Conservation (phyloP, 1,140 invertebrate species). For the Cherax destructor region DNA sequence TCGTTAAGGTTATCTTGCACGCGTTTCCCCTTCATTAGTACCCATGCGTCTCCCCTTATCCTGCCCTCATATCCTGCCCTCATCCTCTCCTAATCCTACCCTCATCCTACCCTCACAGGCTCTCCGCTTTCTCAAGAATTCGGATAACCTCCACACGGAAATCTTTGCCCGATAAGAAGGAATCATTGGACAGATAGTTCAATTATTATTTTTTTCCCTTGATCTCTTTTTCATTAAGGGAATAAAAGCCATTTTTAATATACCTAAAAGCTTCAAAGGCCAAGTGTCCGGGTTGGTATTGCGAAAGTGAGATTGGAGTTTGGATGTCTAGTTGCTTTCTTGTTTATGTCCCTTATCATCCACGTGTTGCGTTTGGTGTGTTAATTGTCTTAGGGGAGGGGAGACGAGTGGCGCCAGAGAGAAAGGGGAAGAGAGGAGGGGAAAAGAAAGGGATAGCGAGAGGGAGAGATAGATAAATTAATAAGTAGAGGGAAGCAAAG, state of each 20-base stretch:
- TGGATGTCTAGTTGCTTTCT: too few species aligned
- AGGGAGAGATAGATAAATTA: not conserved
- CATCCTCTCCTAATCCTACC: not conserved
- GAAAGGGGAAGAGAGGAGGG: not conserved
- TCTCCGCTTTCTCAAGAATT: not conserved
- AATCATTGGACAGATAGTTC: too few species aligned
- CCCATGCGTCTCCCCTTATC: slow-evolving; percentile 5
- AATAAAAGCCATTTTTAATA: too few species aligned
- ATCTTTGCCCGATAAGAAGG: not conserved
- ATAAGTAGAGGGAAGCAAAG: not conserved
- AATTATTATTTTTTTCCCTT: too few species aligned
- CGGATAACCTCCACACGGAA: not conserved
- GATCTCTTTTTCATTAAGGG: too few species aligned
- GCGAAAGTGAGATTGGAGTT: too few species aligned
- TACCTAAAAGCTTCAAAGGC: too few species aligned
- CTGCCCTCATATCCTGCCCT: not conserved
- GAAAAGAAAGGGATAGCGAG: not conserved
- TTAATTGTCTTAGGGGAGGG: not conserved
- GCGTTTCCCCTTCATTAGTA: slow-evolving; percentile 4
- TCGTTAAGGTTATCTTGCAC: slow-evolving; percentile 1
- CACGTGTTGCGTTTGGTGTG: not conserved
- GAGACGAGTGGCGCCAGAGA: not conserved
- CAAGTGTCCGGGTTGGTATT: too few species aligned
- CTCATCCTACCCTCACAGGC: not conserved
- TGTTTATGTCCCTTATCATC: not conserved